Percentiles rank a stretch among this genome's conserved stretches.
These are phyloP conservation scores for Streptopelia turtur DNA, from an alignment of 2,797 vertebrate species.

Conservation along the genomic window DNA sequence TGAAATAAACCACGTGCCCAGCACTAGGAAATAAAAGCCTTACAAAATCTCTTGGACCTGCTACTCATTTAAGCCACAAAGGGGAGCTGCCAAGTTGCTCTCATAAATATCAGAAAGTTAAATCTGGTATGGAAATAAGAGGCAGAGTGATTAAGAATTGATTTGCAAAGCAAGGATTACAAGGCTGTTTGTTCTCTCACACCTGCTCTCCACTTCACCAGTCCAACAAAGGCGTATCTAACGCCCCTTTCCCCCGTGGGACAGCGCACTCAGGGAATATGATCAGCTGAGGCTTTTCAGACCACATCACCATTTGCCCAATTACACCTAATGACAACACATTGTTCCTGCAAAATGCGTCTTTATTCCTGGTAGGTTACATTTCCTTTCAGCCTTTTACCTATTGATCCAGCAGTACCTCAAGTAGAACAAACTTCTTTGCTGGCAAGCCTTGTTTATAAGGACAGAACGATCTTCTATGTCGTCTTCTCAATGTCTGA, in stretches of 20 bases:
- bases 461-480: not conserved
- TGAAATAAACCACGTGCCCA: not conserved
- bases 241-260: conserved; percentile 40
- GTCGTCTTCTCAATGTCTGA: not conserved
- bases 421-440: not conserved
- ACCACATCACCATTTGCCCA: conserved; percentile 31
- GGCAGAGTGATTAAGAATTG: conserved; percentile 28
- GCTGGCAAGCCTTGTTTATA: not conserved
- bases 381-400: conserved; percentile 20
- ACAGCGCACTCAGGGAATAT: conserved; percentile 36
- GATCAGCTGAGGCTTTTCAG: conserved; percentile 40
- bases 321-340: conserved; percentile 59
- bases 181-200: conserved; percentile 27
- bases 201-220: conserved; percentile 21
- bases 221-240: conserved; percentile 32
- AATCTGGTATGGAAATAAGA: conserved; percentile 29
- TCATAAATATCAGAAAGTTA: conserved; percentile 40
- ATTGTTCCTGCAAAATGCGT: conserved; percentile 6
- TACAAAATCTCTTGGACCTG: not conserved
- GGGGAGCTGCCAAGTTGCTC: not conserved
- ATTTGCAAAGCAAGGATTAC: conserved; percentile 33
- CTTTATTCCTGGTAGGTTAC: conserved; percentile 15
- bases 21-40: not conserved
- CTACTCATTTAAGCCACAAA: not conserved
- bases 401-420: not conserved